A percentile compares a stretch with the other conserved stretches of the same genome.
These are phyloP conservation scores for Barbus barbus DNA, from an alignment of 2,113 vertebrate genomes.

Conservation along the genomic window DNA sequence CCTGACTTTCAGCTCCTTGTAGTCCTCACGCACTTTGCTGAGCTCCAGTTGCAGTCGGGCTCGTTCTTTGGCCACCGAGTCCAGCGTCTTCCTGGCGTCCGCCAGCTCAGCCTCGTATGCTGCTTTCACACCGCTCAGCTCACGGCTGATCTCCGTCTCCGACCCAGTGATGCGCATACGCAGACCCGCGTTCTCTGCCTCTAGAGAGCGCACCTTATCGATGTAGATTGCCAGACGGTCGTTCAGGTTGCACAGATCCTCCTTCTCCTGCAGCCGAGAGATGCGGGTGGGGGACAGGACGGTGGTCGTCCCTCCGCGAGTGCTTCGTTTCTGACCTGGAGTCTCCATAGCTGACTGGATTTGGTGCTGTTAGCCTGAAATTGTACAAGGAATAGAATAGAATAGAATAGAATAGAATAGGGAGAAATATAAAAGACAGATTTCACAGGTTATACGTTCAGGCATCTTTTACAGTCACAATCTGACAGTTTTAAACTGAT, in stretches of 20 bases:
- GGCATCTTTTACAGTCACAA: not conserved
- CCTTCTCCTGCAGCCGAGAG: constrained; percentile 95
- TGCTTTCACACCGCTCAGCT: constrained; percentile 87
- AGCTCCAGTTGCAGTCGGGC: constrained; percentile 93
- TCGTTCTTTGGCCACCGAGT: constrained; percentile 93
- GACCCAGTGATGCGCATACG: constrained; percentile 91
- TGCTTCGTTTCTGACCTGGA: constrained; percentile 81
- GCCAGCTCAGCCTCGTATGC: constrained; percentile 93
- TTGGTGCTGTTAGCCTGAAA: not conserved
- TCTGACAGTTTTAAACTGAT: not conserved
- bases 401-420: not conserved
- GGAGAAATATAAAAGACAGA: not conserved
- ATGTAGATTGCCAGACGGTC: constrained; percentile 96
- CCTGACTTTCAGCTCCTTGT: constrained; percentile 94
- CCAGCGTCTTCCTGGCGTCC: constrained; percentile 93
- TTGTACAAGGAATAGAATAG: constrained; percentile 1
- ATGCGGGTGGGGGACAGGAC: constrained; percentile 87
- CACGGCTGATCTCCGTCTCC: constrained; percentile 84
- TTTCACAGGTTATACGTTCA: not conserved
- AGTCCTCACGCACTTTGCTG: constrained; percentile 89
- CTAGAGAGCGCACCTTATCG: constrained; percentile 95
- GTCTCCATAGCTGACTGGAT: constrained; percentile 81
- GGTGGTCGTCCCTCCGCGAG: constrained; percentile 67
- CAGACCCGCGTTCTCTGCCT: constrained; percentile 89
- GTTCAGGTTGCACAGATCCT: constrained; percentile 96